A percentile compares a stretch with the other conserved stretches of the same genome.
These are phyloP conservation scores for Potamilus streckersoni DNA, from an alignment of 1,140 invertebrate genomes.

Conservation along the genomic window DNA sequence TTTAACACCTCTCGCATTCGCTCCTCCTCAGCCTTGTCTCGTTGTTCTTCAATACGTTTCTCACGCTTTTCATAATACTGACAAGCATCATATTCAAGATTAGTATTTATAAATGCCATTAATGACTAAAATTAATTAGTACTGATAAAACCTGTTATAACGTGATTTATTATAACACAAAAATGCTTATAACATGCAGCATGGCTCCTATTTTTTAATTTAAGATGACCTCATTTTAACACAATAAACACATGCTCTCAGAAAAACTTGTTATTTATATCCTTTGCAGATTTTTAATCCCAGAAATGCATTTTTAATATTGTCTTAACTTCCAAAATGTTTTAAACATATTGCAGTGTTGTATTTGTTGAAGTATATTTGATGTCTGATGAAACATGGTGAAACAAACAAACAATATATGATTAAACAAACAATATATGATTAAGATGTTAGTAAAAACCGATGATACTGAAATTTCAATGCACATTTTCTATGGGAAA, in stretches of 20 bases:
- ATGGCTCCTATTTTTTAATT: no score
- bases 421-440: neutral
- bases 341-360: neutral
- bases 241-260: no score
- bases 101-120: neutral
- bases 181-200: neutral
- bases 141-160: neutral
- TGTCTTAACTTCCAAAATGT: no score
- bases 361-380: neutral
- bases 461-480: neutral
- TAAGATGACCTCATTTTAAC: no score
- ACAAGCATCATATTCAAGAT: neutral
- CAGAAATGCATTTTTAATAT: no score
- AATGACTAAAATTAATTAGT: neutral
- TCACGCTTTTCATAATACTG: conserved; percentile 62
- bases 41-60: conserved; percentile 51
- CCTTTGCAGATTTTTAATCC: no score
- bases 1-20: conserved; percentile 56
- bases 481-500: no score
- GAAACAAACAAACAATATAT: neutral
- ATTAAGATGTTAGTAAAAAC: neutral
- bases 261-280: no score
- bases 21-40: conserved; percentile 61
- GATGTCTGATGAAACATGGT: neutral
- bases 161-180: neutral